Evolutionary conservation across 1,140 invertebrate genomes (phyloP).

Genomic region (Microplitis mediator): DNA sequence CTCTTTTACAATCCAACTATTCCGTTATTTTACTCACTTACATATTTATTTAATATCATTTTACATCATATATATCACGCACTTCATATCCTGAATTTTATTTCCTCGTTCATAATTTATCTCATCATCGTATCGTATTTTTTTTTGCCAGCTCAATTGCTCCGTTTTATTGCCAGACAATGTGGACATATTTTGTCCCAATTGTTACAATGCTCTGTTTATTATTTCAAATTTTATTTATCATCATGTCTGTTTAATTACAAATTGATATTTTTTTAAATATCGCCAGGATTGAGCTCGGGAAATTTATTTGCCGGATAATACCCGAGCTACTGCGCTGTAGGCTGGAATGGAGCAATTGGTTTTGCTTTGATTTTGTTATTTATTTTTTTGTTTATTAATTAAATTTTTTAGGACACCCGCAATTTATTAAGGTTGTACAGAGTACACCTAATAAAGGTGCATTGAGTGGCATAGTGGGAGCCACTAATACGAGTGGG

Average conservation of each 20-base stretch:
- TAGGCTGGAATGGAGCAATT: too few relatives aligned
- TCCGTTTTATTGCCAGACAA: neutral
- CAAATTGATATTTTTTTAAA: too few relatives aligned
- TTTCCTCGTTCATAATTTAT: neutral
- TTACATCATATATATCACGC: neutral
- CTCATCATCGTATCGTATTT: neutral
- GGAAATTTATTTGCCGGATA: too few relatives aligned
- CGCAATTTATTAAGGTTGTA: constrained; percentile 71
- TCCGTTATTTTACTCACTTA: constrained; percentile 1
- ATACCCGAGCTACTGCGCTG: too few relatives aligned
- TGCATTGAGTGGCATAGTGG: constrained; percentile 57
- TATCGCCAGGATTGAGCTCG: too few relatives aligned
- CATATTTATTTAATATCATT: neutral
- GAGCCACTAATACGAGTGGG: constrained; percentile 57
- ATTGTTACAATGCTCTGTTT: neutral
- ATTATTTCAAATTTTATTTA: neutral
- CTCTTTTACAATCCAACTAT: constrained; percentile 1
- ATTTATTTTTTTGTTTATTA: neutral
- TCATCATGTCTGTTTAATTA: too few relatives aligned
- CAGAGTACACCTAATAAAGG: constrained; percentile 62
- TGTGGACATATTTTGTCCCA: too few relatives aligned
- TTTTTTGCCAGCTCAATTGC: neutral
- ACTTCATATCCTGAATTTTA: too few relatives aligned
- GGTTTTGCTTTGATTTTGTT: neutral
- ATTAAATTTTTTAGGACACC: constrained; percentile 65